Conservation (phyloP, 2,797 vertebrate species). For the Balearica regulorum region DNA sequence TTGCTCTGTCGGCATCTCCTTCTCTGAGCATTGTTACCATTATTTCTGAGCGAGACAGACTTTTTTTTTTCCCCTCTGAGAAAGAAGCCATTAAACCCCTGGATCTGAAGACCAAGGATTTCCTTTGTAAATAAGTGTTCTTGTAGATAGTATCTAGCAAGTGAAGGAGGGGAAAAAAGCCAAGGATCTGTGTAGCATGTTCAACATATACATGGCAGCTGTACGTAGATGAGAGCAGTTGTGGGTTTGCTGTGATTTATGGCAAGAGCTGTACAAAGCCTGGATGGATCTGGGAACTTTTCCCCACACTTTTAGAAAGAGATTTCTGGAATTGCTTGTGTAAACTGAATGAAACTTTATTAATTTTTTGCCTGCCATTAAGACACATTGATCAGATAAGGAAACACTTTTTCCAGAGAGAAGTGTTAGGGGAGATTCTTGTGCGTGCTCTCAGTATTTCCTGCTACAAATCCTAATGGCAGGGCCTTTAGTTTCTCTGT, state of each 20-base stretch:
- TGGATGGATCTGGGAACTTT: not conserved
- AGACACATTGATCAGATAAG: not conserved
- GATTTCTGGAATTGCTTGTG: not conserved
- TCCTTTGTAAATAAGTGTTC: not conserved
- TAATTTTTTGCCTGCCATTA: not conserved
- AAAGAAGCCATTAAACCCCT: not conserved
- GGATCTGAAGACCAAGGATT: not conserved
- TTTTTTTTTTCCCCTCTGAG: not conserved
- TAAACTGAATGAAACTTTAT: not conserved
- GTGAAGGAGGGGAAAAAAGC: not conserved
- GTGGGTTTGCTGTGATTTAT: not conserved
- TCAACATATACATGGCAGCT: not conserved
- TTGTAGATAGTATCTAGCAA: not conserved
- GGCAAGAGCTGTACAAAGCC: not conserved
- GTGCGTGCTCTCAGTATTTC: not conserved
- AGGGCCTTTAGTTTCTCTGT: not conserved
- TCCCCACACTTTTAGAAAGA: not conserved
- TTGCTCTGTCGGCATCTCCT: not conserved
- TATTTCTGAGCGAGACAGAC: not conserved
- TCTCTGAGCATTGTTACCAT: not conserved
- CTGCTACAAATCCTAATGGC: not conserved
- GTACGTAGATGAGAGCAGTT: not conserved
- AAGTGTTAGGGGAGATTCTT: not conserved
- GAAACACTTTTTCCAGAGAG: not conserved
- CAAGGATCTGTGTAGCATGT: accelerated